Evolutionary conservation across 2,888 invertebrate species (phyloP), one percentile per base, ranked within the genome.

Genomic region (Rotaria magnacalcarata): DNA sequence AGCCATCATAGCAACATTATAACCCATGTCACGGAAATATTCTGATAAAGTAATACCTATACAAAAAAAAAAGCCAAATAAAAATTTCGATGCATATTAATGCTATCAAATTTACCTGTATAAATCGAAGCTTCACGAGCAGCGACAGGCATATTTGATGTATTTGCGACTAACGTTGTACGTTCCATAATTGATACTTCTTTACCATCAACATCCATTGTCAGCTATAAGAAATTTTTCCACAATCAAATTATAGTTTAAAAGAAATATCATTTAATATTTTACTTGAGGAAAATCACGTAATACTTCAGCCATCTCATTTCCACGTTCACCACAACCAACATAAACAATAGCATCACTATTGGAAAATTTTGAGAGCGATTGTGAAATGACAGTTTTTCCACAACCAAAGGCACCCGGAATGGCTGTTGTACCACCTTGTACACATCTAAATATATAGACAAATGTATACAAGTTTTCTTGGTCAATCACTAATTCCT

Each of bases 1-100:
- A 88, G 99, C 99, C 99, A 99, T 99, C 99, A 99, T 99, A 89
- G 98, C 96, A 84, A 99, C 99, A 92, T 99, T 96, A 94, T 97
- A 97, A 90, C 99, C 99, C 99, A 97, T 97, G 92, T 93, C 93
- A 89, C 93, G 92, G 95, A 97, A 99, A 92, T 99, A 99, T 92
- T 99, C 99, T 50, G 98, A 97, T n/a, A 99, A 93, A 0, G 99
- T 99, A 80, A 87, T 87, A 80, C 80, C 80, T 80, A n/a, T 24
- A 47, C 34, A 34, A 34, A 34, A 34, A n/a, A n/a, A 7, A 85
- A 27, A 41, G 6, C 2, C n/a, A 50, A 67, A 85, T 21, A n/a
- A 34, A 52, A 50, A 24, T 24, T 27, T 11, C 34, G 54, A 8
- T n/a, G 16, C 34, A 50, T 8, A 24, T 6, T 27, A 21, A 52